Percentiles rank a stretch among this genome's conserved stretches.
These are phyloP conservation scores for Enteromius trimaculatus DNA, from an alignment of 2,797 vertebrate genomes.

Conservation along the genomic window DNA sequence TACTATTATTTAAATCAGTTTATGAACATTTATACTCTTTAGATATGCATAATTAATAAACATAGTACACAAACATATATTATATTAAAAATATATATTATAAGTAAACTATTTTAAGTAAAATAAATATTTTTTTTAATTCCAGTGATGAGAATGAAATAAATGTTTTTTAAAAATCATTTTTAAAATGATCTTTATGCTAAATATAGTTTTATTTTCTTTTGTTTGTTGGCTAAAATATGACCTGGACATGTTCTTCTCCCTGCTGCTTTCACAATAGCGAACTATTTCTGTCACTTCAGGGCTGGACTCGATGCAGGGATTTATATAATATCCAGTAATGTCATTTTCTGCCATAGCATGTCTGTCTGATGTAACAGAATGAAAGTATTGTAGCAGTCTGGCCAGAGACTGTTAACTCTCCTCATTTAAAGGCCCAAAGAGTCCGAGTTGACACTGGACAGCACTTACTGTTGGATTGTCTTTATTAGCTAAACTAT, in stretches of 20 bases:
- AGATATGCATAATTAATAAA: too few species aligned
- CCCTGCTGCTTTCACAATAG: constrained; percentile 36
- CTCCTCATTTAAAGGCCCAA: neutral
- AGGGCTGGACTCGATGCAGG: constrained; percentile 50
- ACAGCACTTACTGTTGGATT: constrained; percentile 9
- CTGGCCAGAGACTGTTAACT: constrained; percentile 13
- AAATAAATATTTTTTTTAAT: neutral
- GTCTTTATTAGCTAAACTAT: constrained; percentile 8
- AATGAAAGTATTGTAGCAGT: constrained; percentile 48
- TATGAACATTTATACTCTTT: neutral
- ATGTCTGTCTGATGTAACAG: constrained; percentile 55
- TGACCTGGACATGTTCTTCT: neutral
- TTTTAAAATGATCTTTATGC: neutral
- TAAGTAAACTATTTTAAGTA: too few species aligned
- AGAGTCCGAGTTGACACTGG: constrained; percentile 22
- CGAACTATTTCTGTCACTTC: constrained; percentile 44
- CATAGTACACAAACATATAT: too few species aligned
- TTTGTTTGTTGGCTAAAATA: too few species aligned
- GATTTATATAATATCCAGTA: constrained; percentile 58
- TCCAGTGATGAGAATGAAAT: neutral
- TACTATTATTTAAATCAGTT: neutral
- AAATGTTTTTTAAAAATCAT: too few species aligned
- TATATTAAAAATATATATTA: too few species aligned
- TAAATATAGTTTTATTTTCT: neutral
- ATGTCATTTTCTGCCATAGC: constrained; percentile 57